Evolutionary conservation across 2,888 invertebrate genomes (phyloP).

Genomic region (Lepidochitona cinerea): DNA sequence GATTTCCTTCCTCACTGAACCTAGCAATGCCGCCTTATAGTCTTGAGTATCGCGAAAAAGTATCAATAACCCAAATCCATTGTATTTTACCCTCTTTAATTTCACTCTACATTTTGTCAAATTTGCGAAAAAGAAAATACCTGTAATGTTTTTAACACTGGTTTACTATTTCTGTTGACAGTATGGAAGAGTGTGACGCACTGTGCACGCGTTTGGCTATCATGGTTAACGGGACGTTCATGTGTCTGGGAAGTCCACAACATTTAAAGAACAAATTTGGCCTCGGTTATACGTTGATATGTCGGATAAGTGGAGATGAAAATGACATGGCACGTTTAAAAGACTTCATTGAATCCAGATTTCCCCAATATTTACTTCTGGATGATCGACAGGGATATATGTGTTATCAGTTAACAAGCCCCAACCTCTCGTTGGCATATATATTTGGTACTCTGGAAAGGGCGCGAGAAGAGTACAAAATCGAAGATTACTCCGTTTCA

Average conservation of each 20-base stretch:
- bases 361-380: constrained; percentile 22
- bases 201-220: constrained; percentile 84
- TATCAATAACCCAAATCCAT: too few species aligned
- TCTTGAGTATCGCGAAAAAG: too few species aligned
- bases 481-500: constrained; percentile 69
- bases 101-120: too few species aligned
- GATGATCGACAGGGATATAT: constrained; percentile 42
- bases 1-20: too few species aligned
- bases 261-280: constrained; percentile 80
- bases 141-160: too few species aligned
- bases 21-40: too few species aligned
- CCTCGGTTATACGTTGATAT: constrained; percentile 77
- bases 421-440: constrained; percentile 45
- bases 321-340: constrained; percentile 17
- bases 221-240: constrained; percentile 81
- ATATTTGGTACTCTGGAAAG: constrained; percentile 67
- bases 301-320: constrained; percentile 66
- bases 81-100: too few species aligned
- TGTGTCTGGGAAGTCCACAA: constrained; percentile 74
- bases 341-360: constrained; percentile 25
- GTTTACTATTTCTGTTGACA: constrained; percentile 62
- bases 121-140: too few species aligned
- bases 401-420: constrained; percentile 52
- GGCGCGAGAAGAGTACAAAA: constrained; percentile 52
- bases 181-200: constrained; percentile 91